Base-by-base conservation (phyloP, 2,888 invertebrate genomes). In the Drosophila peninsularis region DNA sequence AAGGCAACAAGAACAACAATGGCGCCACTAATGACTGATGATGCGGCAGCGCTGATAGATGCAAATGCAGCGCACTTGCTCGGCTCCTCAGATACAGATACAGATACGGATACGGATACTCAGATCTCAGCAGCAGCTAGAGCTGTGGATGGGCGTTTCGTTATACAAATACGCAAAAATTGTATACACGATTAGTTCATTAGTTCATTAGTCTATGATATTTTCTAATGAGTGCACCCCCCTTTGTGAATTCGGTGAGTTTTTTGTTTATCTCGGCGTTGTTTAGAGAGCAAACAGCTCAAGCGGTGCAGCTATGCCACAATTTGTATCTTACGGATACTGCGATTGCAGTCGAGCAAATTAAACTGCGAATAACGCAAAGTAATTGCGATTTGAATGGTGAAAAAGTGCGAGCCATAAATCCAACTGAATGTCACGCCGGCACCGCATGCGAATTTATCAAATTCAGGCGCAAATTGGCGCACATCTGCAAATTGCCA, bases 361-460 rank as follows among this genome's bases (percentile, higher is more conserved):
- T 88, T 75, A 89, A 86, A 89, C 88, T 89, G 88, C 90, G 72
- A 81, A 83, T 86, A 80, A 86, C 70, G 74, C 84, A 88, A 90
- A 89, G 84, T 89, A 90, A 90, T 88, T 87, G 87, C 87, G 73
- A 90, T 87, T 88, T 87, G 80, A 89, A 88, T 90, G 75, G 82
- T 80, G 76, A 80, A 85, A 90, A 89, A 88, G 84, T 81, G 82
- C 73, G 79, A 67, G 81, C 74, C 81, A 90, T 91, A 90, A 91
- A 90, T 91, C 86, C 78, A 85, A 87, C 85, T 88, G 85, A 90
- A 66, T 90, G 91, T 90, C 90, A 90, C 80, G 82, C 77, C 78
- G 89, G 81, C 86, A 78, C 88, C 82, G 88, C 83, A 83, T 77
- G 78, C 69, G 87, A 89, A 89, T 91, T 90, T 90, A 90, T 90